phyloP scores from a whole-genome alignment of 2,113 vertebrate genomes.

The Pseudopodoces humilis region DNA sequence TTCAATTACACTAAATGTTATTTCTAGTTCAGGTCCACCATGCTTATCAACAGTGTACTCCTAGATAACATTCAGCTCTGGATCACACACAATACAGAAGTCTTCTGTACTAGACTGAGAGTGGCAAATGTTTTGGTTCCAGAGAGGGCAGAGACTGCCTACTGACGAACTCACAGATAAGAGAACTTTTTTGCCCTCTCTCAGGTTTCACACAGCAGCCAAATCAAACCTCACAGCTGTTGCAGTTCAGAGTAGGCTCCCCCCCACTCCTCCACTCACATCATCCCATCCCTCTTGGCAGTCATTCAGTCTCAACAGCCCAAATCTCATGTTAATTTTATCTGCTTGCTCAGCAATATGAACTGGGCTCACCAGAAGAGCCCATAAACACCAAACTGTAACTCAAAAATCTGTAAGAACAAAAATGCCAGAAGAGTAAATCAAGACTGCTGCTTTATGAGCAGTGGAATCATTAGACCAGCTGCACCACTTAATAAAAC shows the following conservation, averaged over 20 bases:
- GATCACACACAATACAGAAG: neutral
- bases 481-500: neutral
- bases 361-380: neutral
- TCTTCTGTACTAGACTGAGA: neutral
- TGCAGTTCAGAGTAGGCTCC: neutral
- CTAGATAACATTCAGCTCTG: neutral
- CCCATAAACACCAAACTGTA: neutral
- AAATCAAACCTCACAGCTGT: neutral
- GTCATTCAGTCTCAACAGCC: neutral
- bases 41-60: neutral
- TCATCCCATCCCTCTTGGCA: neutral
- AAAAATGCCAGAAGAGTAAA: neutral
- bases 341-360: neutral
- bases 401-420: neutral
- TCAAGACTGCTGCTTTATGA: neutral
- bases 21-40: neutral
- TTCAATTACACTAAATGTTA: neutral
- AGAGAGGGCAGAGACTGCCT: neutral
- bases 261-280: neutral
- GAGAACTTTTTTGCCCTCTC: neutral
- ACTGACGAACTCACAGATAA: neutral
- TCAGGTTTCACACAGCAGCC: neutral
- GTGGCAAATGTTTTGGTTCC: neutral
- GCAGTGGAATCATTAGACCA: neutral
- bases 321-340: neutral